A percentile compares a stretch with the other conserved stretches of the same genome.
Evolutionary conservation across 2,888 invertebrate genomes (phyloP).

Genomic region (Drosophila histrio): DNA sequence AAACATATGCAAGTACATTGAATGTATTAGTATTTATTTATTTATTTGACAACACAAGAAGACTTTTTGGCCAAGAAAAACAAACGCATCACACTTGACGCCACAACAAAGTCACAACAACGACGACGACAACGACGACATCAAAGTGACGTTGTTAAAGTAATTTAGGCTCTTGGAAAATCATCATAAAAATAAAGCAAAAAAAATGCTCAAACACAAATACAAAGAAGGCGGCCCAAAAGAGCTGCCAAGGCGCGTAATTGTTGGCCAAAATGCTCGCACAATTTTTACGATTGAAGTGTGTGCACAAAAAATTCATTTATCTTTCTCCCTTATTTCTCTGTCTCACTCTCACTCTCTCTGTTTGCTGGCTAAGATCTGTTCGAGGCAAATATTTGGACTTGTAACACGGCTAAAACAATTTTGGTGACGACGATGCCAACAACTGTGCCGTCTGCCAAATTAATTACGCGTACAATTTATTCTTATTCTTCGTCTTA

Average conservation of each 20-base stretch:
- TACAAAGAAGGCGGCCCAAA: constrained; percentile 17
- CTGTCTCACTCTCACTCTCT: background rate
- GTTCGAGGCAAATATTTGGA: constrained; percentile 62
- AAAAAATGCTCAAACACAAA: constrained; percentile 1
- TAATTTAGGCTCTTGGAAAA: constrained; percentile 74
- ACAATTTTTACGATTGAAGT: constrained; percentile 76
- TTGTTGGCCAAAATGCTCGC: constrained; percentile 55
- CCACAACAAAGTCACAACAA: constrained; percentile 66
- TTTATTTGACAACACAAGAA: constrained; percentile 24
- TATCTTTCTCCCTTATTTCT: background rate
- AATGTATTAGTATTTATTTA: constrained; percentile 14
- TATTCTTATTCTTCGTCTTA: constrained; percentile 29
- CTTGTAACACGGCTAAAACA: constrained; percentile 59
- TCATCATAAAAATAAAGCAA: constrained; percentile 67
- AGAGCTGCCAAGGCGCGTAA: constrained; percentile 72
- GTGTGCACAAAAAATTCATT: constrained; percentile 34
- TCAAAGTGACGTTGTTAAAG: constrained; percentile 73
- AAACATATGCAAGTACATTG: constrained; percentile 20
- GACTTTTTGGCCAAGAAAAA: constrained; percentile 26
- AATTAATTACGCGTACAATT: constrained; percentile 74
- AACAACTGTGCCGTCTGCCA: constrained; percentile 50
- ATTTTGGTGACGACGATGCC: constrained; percentile 69
- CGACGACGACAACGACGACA: constrained; percentile 40
- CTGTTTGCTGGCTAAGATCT: constrained; percentile 8
- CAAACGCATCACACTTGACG: constrained; percentile 59